Percentiles rank a stretch among this genome's conserved stretches.
Conservation (phyloP, 2,113 vertebrate genomes). For the Chloebia gouldiae region DNA sequence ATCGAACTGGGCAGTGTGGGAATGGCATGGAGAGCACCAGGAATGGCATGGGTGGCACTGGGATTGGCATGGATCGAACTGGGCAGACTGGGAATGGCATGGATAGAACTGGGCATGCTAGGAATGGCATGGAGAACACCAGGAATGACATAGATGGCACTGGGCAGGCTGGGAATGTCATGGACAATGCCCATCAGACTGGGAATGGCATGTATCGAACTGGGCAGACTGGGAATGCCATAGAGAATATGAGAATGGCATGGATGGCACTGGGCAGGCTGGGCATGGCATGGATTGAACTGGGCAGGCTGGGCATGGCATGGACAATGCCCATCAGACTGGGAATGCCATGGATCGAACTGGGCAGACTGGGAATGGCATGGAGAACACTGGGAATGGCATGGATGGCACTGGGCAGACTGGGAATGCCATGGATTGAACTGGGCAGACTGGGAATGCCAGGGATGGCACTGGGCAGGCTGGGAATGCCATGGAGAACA, state of each 20-base stretch:
- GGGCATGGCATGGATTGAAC: not conserved
- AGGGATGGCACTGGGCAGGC: not conserved
- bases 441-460: not conserved
- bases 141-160: not conserved
- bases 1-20: not conserved
- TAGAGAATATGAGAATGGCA: not conserved
- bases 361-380: not conserved
- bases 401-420: too few relatives aligned
- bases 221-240: accelerated
- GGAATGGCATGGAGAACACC: too few relatives aligned
- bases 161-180: not conserved
- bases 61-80: too few relatives aligned
- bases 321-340: too few relatives aligned
- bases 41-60: not conserved
- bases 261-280: not conserved
- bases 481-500: not conserved
- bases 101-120: not conserved
- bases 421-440: not conserved
- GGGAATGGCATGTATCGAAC: accelerated
- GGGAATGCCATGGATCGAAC: not conserved
- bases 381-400: too few relatives aligned
- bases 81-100: not conserved
- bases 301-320: too few relatives aligned
- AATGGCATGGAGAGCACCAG: not conserved
- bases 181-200: accelerated